A percentile compares a stretch with the other conserved stretches of the same genome.
phyloP scores from a whole-genome alignment of 2,888 invertebrate species.

The Marasmarcha lunaedactyla region DNA sequence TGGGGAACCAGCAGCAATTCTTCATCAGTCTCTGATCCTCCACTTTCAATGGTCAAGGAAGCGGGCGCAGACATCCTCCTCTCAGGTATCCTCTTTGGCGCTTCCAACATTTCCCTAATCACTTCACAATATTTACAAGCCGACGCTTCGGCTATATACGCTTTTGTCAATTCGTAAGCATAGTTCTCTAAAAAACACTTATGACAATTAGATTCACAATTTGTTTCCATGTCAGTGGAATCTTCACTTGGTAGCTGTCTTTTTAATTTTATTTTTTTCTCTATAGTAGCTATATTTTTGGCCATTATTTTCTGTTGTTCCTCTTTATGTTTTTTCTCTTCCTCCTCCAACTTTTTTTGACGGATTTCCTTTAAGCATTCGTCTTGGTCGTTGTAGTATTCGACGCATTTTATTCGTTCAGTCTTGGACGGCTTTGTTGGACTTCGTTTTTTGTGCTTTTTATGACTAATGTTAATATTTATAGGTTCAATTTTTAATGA shows the following conservation, averaged over 20 bases:
- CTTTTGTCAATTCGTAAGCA: conserved; percentile 55
- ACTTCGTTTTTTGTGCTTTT: conserved; percentile 40
- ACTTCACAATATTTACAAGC: conserved; percentile 64
- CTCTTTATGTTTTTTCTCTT: conserved; percentile 42
- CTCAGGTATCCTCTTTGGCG: conserved; percentile 43
- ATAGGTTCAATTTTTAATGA: conserved; percentile 56
- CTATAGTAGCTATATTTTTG: conserved; percentile 37
- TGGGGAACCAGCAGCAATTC: conserved; percentile 60
- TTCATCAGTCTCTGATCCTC: conserved; percentile 53
- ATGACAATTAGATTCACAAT: conserved; percentile 53
- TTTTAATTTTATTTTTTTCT: conserved; percentile 38
- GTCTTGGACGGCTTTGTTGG: conserved; percentile 52
- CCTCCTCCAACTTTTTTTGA: conserved; percentile 44
- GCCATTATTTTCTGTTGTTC: conserved; percentile 45
- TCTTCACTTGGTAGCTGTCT: conserved; percentile 53
- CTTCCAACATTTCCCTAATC: conserved; percentile 54
- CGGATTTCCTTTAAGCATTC: conserved; percentile 69
- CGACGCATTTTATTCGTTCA: conserved; percentile 49
- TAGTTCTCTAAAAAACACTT: conserved; percentile 64
- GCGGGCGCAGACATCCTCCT: conserved; percentile 70
- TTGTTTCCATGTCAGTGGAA: conserved; percentile 46
- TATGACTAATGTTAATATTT: conserved; percentile 45
- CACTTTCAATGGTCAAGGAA: conserved; percentile 54
- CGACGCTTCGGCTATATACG: conserved; percentile 50
- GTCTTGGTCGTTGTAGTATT: conserved; percentile 75